These are phyloP conservation scores for Novumbra hubbsi DNA, from an alignment of 2,797 vertebrate species.

Conservation along the genomic window DNA sequence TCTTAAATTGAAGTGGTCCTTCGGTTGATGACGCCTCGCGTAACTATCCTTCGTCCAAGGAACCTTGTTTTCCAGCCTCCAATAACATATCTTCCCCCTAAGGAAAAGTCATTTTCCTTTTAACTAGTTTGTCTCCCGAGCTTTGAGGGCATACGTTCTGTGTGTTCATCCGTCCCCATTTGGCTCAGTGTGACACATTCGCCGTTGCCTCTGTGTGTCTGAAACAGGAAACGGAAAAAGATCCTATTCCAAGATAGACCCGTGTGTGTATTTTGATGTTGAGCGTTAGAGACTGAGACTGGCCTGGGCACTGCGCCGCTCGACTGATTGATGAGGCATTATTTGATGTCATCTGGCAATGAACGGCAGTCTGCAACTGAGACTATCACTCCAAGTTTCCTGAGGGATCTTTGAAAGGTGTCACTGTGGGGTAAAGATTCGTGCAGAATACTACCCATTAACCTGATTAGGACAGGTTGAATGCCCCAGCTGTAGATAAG, in stretches of 20 bases:
- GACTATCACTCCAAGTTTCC: background rate
- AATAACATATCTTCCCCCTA: conserved; percentile 27
- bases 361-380: background rate
- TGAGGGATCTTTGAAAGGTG: conserved; percentile 8
- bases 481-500: background rate
- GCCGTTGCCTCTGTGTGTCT: background rate
- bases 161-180: conserved; percentile 30
- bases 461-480: conserved; percentile 8
- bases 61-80: background rate
- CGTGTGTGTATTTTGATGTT: background rate
- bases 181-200: conserved; percentile 2
- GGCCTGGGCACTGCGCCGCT: background rate
- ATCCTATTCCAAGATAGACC: background rate
- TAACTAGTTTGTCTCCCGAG: conserved; percentile 48
- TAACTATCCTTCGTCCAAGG: conserved; percentile 42
- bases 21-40: conserved; percentile 51
- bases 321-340: background rate
- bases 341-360: conserved; percentile 8
- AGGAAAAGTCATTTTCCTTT: conserved; percentile 50
- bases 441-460: conserved; percentile 10
- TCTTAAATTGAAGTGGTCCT: conserved; percentile 52
- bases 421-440: conserved; percentile 13
- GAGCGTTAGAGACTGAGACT: background rate
- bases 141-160: conserved; percentile 37
- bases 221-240: background rate